Conservation (phyloP, 2,113 vertebrate genomes). For the Vombatus ursinus region DNA sequence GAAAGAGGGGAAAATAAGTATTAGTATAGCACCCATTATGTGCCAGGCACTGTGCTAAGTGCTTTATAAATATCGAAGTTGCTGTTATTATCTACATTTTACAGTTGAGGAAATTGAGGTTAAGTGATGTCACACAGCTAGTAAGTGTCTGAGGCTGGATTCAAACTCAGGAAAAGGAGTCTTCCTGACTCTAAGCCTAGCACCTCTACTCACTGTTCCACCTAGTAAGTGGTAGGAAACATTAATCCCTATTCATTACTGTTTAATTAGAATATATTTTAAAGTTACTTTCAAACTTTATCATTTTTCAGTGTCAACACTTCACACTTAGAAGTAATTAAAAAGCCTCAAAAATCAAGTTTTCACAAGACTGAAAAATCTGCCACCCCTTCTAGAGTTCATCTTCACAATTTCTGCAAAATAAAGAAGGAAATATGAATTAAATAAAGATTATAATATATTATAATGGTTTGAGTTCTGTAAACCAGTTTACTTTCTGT, state of each 20-base stretch:
- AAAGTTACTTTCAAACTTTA: constrained; percentile 75
- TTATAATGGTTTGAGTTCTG: constrained; percentile 19
- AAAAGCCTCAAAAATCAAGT: constrained; percentile 45
- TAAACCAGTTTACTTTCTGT: constrained; percentile 4
- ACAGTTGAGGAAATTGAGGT: not conserved
- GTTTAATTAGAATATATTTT: constrained; percentile 73
- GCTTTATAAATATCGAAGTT: not conserved
- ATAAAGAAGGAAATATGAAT: constrained; percentile 37
- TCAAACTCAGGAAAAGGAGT: not conserved
- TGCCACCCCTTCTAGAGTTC: constrained; percentile 45
- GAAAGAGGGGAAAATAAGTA: not conserved
- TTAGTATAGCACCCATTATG: not conserved
- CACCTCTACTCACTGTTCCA: not conserved
- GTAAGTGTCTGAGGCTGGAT: not conserved
- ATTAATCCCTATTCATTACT: constrained; percentile 69
- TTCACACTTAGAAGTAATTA: constrained; percentile 55
- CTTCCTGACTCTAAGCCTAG: not conserved
- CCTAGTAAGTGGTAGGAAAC: constrained; percentile 66
- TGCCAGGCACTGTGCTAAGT: not conserved
- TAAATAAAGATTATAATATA: not conserved
- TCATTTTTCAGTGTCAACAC: constrained; percentile 74
- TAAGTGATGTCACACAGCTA: not conserved
- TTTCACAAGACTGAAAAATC: constrained; percentile 46
- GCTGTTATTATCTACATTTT: not conserved
- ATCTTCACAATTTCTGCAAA: not conserved